Percentiles rank a stretch among this genome's conserved stretches.
Evolutionary conservation across 2,113 vertebrate genomes (phyloP).

Genomic region (Caracal caracal): DNA sequence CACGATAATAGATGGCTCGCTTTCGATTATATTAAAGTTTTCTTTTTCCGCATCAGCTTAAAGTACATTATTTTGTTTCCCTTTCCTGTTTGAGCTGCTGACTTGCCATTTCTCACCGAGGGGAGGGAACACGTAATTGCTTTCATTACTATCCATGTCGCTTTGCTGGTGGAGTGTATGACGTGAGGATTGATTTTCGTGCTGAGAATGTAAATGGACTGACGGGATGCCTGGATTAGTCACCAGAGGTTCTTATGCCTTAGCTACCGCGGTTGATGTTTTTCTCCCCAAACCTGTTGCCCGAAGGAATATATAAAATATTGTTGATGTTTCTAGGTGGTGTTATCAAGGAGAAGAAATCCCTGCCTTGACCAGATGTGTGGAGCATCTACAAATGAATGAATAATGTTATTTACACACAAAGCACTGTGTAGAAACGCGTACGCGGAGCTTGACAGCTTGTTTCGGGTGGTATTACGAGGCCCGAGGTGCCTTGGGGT

Average conservation of each 20-base stretch:
- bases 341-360: conserved; percentile 82
- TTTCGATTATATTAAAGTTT: conserved; percentile 66
- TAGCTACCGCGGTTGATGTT: conserved; percentile 64
- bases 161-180: conserved; percentile 71
- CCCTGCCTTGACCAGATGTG: conserved; percentile 77
- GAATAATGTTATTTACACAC: conserved; percentile 79
- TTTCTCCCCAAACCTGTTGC: conserved; percentile 76
- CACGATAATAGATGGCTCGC: conserved; percentile 26
- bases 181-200: conserved; percentile 64
- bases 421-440: conserved; percentile 85
- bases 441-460: conserved; percentile 77
- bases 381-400: conserved; percentile 82
- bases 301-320: conserved; percentile 75
- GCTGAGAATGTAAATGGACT: conserved; percentile 42
- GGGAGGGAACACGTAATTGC: conserved; percentile 56
- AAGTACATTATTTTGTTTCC: conserved; percentile 69
- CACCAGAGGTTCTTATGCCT: conserved; percentile 21
- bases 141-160: conserved; percentile 73
- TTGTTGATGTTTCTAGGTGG: conserved; percentile 81
- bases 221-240: conserved; percentile 51
- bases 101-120: conserved; percentile 74
- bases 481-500: conserved; percentile 85
- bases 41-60: conserved; percentile 75
- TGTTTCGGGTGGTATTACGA: conserved; percentile 82
- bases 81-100: conserved; percentile 68